Base-by-base conservation (phyloP, 2,797 vertebrate genomes). In the Parotocinclus haroldoi region DNA sequence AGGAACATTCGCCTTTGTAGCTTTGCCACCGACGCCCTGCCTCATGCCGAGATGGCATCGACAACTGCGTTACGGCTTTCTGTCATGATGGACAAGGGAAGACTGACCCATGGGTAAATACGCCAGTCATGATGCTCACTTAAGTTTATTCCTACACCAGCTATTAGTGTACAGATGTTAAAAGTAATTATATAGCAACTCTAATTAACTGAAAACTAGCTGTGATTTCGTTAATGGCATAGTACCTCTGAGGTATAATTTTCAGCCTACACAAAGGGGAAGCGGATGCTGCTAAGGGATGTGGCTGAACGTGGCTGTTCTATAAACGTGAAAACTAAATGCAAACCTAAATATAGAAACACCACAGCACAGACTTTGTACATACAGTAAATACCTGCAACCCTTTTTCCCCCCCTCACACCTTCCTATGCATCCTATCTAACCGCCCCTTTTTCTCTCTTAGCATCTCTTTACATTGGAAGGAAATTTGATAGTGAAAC, bases 401-500 rank as follows among this genome's bases (percentile, higher is more conserved):
- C n/a, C n/a, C n/a, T n/a, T 48, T 4, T 3, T 48, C 0, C 46
- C 10, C 3, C 7, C n/a, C 14, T 48, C 39, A 38, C 10, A 14
- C 1, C 11, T 7, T 45, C 7, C 10, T 53, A 1, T 27, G 9
- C 12, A 11, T 27, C 17, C 52, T 19, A 16, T 61, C 27, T 44
- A 61, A 49, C 44, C 45, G 5, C 5, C 27, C 39, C 59, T 50
- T 62, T 62, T 45, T 10, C 8, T 42, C 40, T 42, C 3, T 42
- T 56, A 60, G 49, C 56, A 59, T 68, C 37, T 36, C 55, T 70
- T 79, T 81, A 48, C 57, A 71, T 69, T 66, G 54, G 65, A 56
- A 66, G 53, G 49, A 69, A 68, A 45, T 50, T 80, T 85, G 69
- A 77, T 79, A 83, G 82, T 81, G 77, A 61, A 27, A 39, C 48